These are phyloP conservation scores for Piaya cayana DNA, from an alignment of 2,113 vertebrate genomes.

Conservation along the genomic window DNA sequence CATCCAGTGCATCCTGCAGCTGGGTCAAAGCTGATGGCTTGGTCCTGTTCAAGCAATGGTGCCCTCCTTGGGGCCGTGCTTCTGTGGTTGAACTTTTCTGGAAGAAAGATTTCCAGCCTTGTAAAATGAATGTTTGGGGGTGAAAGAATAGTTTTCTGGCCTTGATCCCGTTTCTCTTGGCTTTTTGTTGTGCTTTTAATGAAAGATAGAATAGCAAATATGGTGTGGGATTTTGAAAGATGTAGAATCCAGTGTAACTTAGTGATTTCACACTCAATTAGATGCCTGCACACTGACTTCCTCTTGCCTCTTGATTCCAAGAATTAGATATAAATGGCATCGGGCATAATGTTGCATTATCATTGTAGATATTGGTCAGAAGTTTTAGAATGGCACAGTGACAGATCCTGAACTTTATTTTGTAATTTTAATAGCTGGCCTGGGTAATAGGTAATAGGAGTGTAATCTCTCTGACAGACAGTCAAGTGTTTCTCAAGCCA, in stretches of 20 bases:
- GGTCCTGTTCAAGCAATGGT: background rate
- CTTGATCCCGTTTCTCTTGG: background rate
- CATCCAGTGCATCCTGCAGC: fast-evolving
- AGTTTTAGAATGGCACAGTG: background rate
- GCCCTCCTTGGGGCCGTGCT: background rate
- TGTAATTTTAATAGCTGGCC: background rate
- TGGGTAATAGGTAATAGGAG: background rate
- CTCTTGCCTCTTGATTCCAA: background rate
- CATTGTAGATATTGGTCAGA: background rate
- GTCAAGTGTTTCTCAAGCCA: background rate
- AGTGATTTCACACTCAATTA: background rate
- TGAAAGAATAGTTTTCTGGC: background rate
- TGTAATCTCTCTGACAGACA: background rate
- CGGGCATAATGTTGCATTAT: background rate
- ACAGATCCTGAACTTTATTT: background rate
- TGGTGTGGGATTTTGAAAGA: background rate
- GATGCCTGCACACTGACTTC: background rate
- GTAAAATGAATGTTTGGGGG: background rate
- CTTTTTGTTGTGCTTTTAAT: background rate
- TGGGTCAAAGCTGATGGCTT: background rate
- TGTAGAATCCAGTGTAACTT: background rate
- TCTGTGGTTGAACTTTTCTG: background rate
- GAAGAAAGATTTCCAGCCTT: background rate
- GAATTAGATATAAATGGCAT: background rate
- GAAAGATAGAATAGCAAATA: background rate